phyloP scores from a whole-genome alignment of 2,113 vertebrate genomes.

The Xenotilapia caudafasciata region DNA sequence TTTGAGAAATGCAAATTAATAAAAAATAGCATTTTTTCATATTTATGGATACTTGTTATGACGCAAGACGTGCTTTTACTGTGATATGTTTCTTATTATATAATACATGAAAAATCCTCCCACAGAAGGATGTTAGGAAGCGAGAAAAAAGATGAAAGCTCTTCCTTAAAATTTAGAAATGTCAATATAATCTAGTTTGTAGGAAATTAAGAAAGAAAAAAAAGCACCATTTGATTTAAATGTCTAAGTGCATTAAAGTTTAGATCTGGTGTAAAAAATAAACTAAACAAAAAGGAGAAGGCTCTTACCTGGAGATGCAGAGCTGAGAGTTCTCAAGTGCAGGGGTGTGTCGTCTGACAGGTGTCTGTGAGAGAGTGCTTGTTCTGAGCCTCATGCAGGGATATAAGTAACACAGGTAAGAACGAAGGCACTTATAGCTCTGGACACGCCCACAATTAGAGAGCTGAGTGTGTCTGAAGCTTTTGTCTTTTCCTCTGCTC shows the following conservation, averaged over 20 bases:
- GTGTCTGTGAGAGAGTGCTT: slow-evolving; percentile 39
- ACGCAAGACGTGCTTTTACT: fast-evolving
- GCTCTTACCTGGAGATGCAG: slow-evolving; percentile 55
- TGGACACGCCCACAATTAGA: slow-evolving; percentile 57
- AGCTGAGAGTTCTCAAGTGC: not conserved
- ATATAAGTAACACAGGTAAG: slow-evolving; percentile 52
- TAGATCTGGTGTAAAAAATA: not conserved
- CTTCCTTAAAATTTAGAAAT: not conserved
- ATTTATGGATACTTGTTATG: fast-evolving
- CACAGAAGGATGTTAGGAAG: not conserved
- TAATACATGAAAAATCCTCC: not conserved
- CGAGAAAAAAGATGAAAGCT: not conserved
- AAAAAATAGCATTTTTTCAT: not conserved
- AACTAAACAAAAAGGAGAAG: not conserved
- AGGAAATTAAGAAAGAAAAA: not conserved
- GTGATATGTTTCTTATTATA: not conserved
- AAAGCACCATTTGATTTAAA: not conserved
- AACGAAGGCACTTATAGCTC: slow-evolving; percentile 27
- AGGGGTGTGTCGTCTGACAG: slow-evolving; percentile 38
- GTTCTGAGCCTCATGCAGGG: slow-evolving; percentile 13
- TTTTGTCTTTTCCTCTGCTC: not conserved
- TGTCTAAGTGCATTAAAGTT: not conserved
- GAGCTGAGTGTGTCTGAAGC: not conserved
- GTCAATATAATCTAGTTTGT: not conserved
- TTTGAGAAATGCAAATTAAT: not conserved